Percentiles rank a stretch among this genome's conserved stretches.
These are phyloP conservation scores for Grammomys dolichurus DNA, from an alignment of 2,113 vertebrate species.

Conservation along the genomic window DNA sequence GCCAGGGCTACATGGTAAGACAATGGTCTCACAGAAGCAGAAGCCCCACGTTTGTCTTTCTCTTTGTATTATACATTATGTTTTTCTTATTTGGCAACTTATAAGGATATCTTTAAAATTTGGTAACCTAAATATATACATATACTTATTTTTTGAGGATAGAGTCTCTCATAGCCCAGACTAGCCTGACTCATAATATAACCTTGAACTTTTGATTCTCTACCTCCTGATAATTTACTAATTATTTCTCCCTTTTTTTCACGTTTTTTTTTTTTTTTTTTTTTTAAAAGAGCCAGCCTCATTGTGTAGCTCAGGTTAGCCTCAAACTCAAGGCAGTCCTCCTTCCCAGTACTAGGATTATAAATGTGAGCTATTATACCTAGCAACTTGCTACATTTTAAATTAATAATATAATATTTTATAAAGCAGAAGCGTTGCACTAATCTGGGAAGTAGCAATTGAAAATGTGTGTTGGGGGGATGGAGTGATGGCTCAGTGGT, in stretches of 20 bases:
- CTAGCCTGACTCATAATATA: background rate
- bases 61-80: background rate
- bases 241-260: background rate
- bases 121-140: constrained; percentile 6
- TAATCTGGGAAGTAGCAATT: constrained; percentile 30
- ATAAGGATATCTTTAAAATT: constrained; percentile 31
- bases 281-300: background rate
- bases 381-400: background rate
- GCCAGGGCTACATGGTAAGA: background rate
- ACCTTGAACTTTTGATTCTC: background rate
- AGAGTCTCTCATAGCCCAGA: background rate
- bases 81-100: constrained; percentile 18
- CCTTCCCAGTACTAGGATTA: background rate
- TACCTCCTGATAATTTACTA: background rate
- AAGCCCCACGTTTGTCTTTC: background rate
- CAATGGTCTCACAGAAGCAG: too few species aligned
- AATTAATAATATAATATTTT: constrained; percentile 40
- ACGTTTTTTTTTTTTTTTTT: background rate
- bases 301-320: background rate
- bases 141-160: background rate
- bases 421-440: background rate
- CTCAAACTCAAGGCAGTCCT: background rate
- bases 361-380: background rate
- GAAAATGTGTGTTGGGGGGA: background rate
- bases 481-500: background rate